Percentiles rank a stretch among this genome's conserved stretches.
phyloP scores from a whole-genome alignment of 2,113 vertebrate genomes.

The Stictonetta naevosa region DNA sequence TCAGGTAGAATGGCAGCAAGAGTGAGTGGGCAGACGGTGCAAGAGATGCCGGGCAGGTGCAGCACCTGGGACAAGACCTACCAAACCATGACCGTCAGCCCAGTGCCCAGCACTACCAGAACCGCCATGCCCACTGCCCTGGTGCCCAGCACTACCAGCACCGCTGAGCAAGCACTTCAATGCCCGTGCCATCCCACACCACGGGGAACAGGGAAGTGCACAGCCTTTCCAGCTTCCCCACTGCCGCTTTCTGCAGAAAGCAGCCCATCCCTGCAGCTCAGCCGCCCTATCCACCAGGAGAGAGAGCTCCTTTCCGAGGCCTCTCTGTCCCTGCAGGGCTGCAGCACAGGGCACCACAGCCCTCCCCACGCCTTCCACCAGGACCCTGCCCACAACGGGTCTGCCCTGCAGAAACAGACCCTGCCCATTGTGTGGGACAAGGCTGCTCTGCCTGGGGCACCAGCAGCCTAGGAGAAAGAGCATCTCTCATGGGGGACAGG shows the following conservation, averaged over 20 bases:
- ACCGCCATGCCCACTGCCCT: neutral
- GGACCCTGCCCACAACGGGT: neutral
- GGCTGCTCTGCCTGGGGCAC: neutral
- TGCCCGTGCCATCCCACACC: rapidly evolving
- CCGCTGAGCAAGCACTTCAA: neutral
- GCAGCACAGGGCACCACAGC: neutral
- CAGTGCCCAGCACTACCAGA: neutral
- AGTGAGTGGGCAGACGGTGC: neutral
- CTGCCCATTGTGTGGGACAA: neutral
- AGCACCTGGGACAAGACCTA: neutral
- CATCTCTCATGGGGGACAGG: neutral
- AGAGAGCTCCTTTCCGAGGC: neutral
- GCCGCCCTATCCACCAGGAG: neutral
- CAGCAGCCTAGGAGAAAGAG: neutral
- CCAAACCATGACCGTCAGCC: neutral
- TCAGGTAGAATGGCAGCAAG: neutral
- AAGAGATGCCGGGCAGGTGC: neutral
- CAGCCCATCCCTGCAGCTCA: neutral
- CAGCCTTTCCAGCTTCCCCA: neutral
- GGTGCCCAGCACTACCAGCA: neutral
- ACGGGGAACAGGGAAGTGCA: neutral
- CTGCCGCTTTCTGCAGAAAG: neutral
- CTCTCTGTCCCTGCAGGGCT: neutral
- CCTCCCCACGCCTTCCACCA: neutral
- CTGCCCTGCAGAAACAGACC: neutral